Conservation (phyloP, 2,113 vertebrate genomes). For the Xenotilapia leptura region DNA sequence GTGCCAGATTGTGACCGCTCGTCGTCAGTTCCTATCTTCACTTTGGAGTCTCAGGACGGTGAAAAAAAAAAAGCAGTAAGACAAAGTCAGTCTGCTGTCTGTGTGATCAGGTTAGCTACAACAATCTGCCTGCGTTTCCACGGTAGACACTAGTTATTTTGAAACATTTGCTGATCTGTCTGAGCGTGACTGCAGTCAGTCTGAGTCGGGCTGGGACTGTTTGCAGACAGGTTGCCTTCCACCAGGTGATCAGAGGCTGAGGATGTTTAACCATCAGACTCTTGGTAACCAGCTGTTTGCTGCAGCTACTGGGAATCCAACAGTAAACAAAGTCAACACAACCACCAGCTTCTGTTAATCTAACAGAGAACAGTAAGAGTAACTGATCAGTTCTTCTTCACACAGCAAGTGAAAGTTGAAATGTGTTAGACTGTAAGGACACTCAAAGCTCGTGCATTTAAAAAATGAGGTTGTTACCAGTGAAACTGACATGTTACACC, state of each 20-base stretch:
- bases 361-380: not conserved
- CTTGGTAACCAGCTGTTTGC: not conserved
- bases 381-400: not conserved
- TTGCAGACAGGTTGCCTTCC: not conserved
- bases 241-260: not conserved
- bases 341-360: not conserved
- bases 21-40: too few relatives aligned
- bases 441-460: rapidly evolving
- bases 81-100: too few relatives aligned
- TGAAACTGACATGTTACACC: rapidly evolving
- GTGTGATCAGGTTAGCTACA: too few relatives aligned
- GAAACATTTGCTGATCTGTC: not conserved
- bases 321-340: not conserved
- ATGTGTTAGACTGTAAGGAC: rapidly evolving
- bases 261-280: not conserved
- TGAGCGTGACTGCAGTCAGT: not conserved
- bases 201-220: not conserved
- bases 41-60: too few relatives aligned
- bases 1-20: too few relatives aligned
- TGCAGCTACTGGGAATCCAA: not conserved
- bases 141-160: rapidly evolving
- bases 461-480: not conserved
- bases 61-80: too few relatives aligned
- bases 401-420: not conserved
- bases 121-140: not conserved